These are phyloP conservation scores for Erethizon dorsatum DNA, from an alignment of 2,797 vertebrate genomes.

Conservation along the genomic window DNA sequence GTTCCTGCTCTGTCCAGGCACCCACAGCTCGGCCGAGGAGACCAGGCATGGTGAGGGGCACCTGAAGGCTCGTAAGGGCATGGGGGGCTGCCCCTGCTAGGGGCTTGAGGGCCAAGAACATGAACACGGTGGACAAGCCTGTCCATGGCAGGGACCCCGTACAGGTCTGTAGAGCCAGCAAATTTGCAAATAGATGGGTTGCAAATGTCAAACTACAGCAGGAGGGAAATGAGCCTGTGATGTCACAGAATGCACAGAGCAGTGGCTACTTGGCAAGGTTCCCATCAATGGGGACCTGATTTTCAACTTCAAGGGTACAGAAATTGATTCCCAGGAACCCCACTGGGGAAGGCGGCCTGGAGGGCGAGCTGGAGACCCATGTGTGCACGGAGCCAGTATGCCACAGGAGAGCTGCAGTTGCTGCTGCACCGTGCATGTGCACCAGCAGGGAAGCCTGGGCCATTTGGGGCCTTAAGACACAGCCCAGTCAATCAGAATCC, in stretches of 20 bases:
- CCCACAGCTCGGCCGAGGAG: neutral
- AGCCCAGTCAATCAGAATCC: neutral
- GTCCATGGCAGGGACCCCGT: neutral
- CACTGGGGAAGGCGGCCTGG: neutral
- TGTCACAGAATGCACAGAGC: neutral
- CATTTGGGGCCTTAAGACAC: neutral
- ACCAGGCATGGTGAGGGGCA: neutral
- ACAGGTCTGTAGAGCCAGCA: neutral
- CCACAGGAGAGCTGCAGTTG: neutral
- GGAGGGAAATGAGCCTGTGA: neutral
- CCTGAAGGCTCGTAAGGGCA: neutral
- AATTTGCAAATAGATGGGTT: neutral
- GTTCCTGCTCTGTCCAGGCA: neutral
- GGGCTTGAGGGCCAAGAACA: neutral
- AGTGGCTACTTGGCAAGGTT: neutral
- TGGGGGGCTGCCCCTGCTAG: neutral
- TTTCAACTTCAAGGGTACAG: neutral
- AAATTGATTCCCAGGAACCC: neutral
- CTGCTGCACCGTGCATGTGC: neutral
- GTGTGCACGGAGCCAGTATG: no score
- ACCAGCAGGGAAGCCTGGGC: neutral
- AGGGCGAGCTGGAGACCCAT: neutral
- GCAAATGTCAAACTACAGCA: neutral
- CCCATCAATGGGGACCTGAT: neutral
- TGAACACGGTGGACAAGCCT: neutral